These are phyloP conservation scores for Phaethon lepturus DNA, from an alignment of 2,113 vertebrate genomes.

Conservation along the genomic window DNA sequence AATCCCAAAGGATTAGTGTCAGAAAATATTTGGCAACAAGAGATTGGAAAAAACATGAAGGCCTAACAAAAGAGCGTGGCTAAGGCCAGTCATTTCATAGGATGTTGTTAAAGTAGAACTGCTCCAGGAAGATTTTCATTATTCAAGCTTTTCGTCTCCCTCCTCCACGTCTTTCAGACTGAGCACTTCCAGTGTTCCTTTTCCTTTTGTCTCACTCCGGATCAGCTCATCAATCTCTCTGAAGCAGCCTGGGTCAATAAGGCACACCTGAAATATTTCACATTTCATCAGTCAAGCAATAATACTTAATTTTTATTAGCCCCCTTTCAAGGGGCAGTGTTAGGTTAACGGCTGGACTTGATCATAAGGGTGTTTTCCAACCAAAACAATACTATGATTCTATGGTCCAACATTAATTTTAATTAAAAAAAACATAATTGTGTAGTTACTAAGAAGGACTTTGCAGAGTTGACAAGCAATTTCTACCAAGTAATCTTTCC, in stretches of 20 bases:
- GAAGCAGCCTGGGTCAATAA: slow-evolving; percentile 96
- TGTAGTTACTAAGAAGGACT: not conserved
- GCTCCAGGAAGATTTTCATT: not conserved
- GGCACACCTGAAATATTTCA: slow-evolving; percentile 83
- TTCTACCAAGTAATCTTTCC: not conserved
- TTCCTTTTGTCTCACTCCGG: slow-evolving; percentile 92
- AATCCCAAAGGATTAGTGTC: not conserved
- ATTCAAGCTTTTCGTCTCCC: slow-evolving; percentile 93
- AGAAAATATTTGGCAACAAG: slow-evolving; percentile 46
- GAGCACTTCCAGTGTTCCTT: slow-evolving; percentile 91
- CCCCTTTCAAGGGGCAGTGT: not conserved
- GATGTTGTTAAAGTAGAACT: not conserved
- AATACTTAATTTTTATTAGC: not conserved
- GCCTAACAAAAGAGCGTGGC: not conserved
- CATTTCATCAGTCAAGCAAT: not conserved
- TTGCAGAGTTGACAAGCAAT: not conserved
- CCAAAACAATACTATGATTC: no score
- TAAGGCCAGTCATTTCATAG: not conserved
- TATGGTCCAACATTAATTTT: not conserved
- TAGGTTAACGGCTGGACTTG: not conserved
- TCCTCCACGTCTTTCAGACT: slow-evolving; percentile 96
- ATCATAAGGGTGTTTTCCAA: no score
- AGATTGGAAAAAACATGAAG: not conserved
- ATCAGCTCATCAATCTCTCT: slow-evolving; percentile 96
- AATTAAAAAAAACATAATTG: not conserved